Evolutionary conservation across 2,797 vertebrate genomes (phyloP), one percentile per base, ranked within the genome.

Genomic region (Syngnathus rostellatus): DNA sequence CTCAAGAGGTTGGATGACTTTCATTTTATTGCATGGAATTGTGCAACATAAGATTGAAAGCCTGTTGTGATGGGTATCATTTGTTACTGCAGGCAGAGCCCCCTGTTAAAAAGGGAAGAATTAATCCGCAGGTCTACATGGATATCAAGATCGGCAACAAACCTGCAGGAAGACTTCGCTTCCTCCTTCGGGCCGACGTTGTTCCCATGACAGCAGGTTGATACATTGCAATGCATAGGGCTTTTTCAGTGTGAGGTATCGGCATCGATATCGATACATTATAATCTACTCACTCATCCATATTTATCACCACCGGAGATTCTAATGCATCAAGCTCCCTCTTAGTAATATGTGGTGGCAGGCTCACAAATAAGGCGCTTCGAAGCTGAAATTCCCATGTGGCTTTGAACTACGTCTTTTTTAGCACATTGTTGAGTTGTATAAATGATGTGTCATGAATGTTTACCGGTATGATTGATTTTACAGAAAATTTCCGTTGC

Each of bases 71-170:
- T 7, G 2, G 4, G 6, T 46, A 8, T 72, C 5, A 63, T 71
- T 45, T 79, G 57, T 74, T 17, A 72, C 59, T 70, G 17, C 78
- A 96, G 97, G 93, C 88, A 0, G 95, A 98, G 68, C 96, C 94
- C 1, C 87, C 92, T 0, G 89, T 91, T 21, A 98, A 98, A 81
- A 98, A 97, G 77, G 87, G 94, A 16, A 81, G 96, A 69, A 89
- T 87, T 0, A 99, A 98, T 79, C 96, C 97, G 8, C 96, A 97
- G 79, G 95, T 99, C 23, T 99, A 93, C 87, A 96, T 99, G 95
- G 97, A 99, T 72, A 94, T 99, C 82, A 99, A 98, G 88, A 98
- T 99, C 0, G 95, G 94, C 21, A 99, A 99, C 86, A 99, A 99
- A 46, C 91, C 93, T 0, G 96, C 94, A 0, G 95, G 96, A 61